Evolutionary conservation across 37 sponge, comb jelly and placozoan species (phyloP), one percentile per base, ranked within the genome.

Genomic region (Ianthella basta): DNA sequence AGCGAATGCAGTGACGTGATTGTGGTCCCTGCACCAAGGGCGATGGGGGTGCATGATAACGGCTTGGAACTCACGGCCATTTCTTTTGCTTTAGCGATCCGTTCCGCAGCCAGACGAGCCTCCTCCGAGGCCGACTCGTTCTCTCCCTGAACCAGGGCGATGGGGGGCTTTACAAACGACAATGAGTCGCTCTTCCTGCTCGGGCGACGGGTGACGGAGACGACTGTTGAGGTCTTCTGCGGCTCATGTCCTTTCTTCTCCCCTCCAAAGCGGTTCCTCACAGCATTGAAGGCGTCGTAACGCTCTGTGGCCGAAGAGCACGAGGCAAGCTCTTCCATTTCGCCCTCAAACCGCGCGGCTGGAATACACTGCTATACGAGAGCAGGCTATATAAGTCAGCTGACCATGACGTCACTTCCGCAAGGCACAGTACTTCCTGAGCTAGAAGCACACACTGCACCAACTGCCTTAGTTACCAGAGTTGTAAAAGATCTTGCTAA

Each of bases 141-240:
- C 8, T 44, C 50, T 8, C 50, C 50, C 8, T 44, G 50, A 15
- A 36, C 78, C 25, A 75, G 44, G 21, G 78, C 23, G 54, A 75
- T 36, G 44, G 44, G 78, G 4, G 78, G 78, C 53, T 50, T 75
- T 5, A 75, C 78, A 24, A 75, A 41, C 21, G 53, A 40, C n/a
- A 40, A 24, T 0, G 78, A 44, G 54, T 75, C 78, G 78, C 78
- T 75, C 78, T 41, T 75, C 40, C 78, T 37, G 20, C 78, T 75
- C 50, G 50, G 50, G 25, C 54, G 15, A 32, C n/a, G 37, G 13
- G 44, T 13, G 14, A 19, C 20, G 8, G 73, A 40, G 18, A 15
- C 29, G 24, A 27, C 64, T 70, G 72, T 33, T 24, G 39, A 8
- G 25, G 25, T 75, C 37, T 34, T 34, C 33, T 69, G 35, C 70